Evolutionary conservation across 2,888 invertebrate genomes (phyloP).

Genomic region (Venusia cambrica): DNA sequence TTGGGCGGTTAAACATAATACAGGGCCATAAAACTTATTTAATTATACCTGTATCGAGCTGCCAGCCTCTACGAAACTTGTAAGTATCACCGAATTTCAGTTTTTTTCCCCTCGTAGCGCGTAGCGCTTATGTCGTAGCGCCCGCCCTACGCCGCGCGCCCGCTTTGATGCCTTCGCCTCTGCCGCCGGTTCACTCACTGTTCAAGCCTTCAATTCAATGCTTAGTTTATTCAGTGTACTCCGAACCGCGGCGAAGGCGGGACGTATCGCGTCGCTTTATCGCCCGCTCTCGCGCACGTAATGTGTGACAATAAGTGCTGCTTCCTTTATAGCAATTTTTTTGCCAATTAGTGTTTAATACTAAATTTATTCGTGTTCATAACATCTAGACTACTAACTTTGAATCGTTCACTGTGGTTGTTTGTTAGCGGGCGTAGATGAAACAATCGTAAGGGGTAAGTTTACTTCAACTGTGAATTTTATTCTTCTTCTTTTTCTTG

Average conservation of each 20-base stretch:
- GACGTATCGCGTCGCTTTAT: conserved; percentile 55
- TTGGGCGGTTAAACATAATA: too few relatives aligned
- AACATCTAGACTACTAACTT: conserved; percentile 28
- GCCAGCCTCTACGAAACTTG: conserved; percentile 12
- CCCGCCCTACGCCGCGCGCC: conserved; percentile 52
- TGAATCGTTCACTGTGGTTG: conserved; percentile 33
- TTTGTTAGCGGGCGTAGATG: conserved; percentile 34
- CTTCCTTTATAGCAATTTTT: too few relatives aligned
- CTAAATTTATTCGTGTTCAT: conserved; percentile 58
- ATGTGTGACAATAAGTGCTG: conserved; percentile 80
- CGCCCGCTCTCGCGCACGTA: conserved; percentile 61
- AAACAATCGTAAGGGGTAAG: conserved; percentile 45
- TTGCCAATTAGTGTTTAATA: too few relatives aligned
- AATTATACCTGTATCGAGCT: conserved; percentile 15
- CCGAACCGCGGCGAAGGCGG: conserved; percentile 52
- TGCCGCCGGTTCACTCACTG: conserved; percentile 43
- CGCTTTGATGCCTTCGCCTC: conserved; percentile 40
- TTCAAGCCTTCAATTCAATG: conserved; percentile 31
- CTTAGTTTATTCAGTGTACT: conserved; percentile 61
- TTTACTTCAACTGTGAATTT: conserved; percentile 8
- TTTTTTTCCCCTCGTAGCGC: conserved; percentile 45
- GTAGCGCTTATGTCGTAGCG: conserved; percentile 58
- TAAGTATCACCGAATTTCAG: conserved; percentile 12
- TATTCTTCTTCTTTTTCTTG: too few relatives aligned
- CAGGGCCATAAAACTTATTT: conserved; percentile 13